A percentile compares a stretch with the other conserved stretches of the same genome.
These are phyloP conservation scores for Cataglyphis hispanica DNA, from an alignment of 1,140 invertebrate species.

Conservation along the genomic window DNA sequence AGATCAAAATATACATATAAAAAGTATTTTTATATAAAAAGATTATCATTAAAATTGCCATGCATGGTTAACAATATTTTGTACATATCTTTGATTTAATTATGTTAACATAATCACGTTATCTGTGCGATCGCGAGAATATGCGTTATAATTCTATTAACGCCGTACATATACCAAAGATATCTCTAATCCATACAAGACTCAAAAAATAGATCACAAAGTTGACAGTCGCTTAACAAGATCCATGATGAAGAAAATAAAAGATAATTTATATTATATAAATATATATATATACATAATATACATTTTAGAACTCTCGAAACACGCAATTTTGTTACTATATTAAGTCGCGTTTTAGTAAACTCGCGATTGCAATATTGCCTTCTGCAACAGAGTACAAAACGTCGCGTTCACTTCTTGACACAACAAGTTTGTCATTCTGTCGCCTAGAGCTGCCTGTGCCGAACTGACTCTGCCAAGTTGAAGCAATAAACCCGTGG, in stretches of 20 bases:
- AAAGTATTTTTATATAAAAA: neutral
- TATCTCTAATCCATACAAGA: neutral
- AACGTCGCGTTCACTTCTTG: slow-evolving; percentile 89
- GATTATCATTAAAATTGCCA: neutral
- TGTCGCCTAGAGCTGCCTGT: slow-evolving; percentile 91
- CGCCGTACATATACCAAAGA: neutral
- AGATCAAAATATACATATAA: slow-evolving; percentile 31
- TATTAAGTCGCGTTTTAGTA: slow-evolving; percentile 74
- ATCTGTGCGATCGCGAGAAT: neutral
- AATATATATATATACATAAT: slow-evolving; percentile 25
- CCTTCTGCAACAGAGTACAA: slow-evolving; percentile 82
- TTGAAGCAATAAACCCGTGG: slow-evolving; percentile 94
- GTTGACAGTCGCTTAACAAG: slow-evolving; percentile 7
- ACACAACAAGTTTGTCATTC: slow-evolving; percentile 89
- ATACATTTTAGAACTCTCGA: slow-evolving; percentile 10
- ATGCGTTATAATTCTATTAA: neutral
- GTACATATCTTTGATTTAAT: neutral
- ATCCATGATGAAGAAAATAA: neutral
- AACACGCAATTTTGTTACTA: neutral
- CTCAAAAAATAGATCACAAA: slow-evolving; percentile 39
- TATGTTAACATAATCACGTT: neutral
- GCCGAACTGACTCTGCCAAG: slow-evolving; percentile 94
- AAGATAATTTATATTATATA: neutral
- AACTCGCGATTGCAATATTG: slow-evolving; percentile 85
- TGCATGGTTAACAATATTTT: neutral